These are phyloP conservation scores for Mantis religiosa DNA, from an alignment of 2,888 invertebrate species.

Conservation along the genomic window DNA sequence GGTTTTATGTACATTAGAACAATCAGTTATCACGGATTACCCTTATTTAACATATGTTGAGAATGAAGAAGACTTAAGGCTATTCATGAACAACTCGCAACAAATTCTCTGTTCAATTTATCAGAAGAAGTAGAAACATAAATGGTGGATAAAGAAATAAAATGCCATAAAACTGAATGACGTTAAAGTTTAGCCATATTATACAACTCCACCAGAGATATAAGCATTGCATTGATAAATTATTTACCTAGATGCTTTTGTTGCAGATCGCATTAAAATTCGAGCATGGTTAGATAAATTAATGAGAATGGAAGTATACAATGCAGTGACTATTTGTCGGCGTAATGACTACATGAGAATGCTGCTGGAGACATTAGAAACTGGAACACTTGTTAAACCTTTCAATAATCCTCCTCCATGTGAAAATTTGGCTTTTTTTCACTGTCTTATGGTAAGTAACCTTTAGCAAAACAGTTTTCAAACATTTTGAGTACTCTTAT, in stretches of 20 bases:
- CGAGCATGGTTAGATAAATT: not conserved
- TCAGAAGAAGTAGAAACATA: no score
- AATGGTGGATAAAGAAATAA: no score
- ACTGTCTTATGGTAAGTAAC: not conserved
- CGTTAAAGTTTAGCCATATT: no score
- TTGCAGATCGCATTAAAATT: not conserved
- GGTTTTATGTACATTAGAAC: no score
- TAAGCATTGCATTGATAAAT: no score
- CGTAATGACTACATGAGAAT: not conserved
- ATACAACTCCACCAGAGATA: no score
- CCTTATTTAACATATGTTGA: no score
- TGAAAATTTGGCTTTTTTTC: not conserved
- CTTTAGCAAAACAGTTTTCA: not conserved
- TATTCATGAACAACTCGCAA: no score
- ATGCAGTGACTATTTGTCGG: not conserved
- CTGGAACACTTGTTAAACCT: not conserved
- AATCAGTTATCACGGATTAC: no score
- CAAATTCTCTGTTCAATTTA: no score
- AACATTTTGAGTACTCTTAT: not conserved
- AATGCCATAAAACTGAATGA: no score
- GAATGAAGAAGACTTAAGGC: no score
- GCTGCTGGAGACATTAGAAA: not conserved
- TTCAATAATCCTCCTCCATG: not conserved
- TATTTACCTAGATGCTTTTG: not conserved
- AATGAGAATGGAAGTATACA: not conserved